phyloP scores from a whole-genome alignment of 2,113 vertebrate genomes.

The Pomatostomus ruficeps region DNA sequence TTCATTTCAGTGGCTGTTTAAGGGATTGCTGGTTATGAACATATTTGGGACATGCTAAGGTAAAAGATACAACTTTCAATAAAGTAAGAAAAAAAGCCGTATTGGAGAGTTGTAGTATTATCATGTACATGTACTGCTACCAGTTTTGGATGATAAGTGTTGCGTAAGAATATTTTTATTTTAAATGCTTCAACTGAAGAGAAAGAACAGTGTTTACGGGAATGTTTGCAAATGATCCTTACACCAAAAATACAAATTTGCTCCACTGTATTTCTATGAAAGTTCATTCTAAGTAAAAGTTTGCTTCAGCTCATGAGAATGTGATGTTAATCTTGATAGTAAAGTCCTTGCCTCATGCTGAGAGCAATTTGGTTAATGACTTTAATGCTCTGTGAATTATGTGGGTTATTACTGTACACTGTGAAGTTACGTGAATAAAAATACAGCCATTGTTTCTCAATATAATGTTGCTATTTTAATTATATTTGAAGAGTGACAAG shows the following conservation, averaged over 20 bases:
- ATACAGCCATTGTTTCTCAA: background rate
- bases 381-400: conserved; percentile 21
- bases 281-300: background rate
- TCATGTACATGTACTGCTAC: background rate
- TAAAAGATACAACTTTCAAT: background rate
- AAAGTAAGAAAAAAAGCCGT: background rate
- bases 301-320: background rate
- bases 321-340: background rate
- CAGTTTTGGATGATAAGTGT: background rate
- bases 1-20: background rate
- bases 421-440: background rate
- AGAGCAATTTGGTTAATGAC: conserved; percentile 34
- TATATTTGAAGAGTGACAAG: background rate
- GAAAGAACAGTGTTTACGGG: background rate
- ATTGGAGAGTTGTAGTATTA: background rate
- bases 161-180: background rate
- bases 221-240: background rate
- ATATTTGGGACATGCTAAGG: background rate
- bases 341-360: background rate
- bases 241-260: background rate
- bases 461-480: background rate
- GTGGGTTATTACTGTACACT: conserved; percentile 5
- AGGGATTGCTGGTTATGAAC: background rate
- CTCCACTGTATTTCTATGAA: background rate
- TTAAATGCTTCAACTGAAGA: background rate